Conservation (phyloP, 2,113 vertebrate genomes). For the Centropus unirufus region DNA sequence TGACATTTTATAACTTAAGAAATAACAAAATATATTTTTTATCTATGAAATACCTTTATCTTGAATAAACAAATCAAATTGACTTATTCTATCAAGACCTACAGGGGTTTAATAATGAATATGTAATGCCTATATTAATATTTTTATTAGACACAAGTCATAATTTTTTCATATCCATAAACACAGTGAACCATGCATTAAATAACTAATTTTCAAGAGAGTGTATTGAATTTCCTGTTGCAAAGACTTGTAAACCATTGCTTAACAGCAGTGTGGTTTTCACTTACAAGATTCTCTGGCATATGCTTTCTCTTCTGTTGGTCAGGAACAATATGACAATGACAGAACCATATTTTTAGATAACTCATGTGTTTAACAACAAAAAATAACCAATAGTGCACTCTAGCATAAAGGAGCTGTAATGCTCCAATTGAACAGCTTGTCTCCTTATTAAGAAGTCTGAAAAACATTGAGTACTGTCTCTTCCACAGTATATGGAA, state of each 20-base stretch:
- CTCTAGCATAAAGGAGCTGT: background rate
- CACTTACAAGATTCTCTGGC: slow-evolving; percentile 18
- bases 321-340: background rate
- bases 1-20: background rate
- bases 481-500: background rate
- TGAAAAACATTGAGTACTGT: background rate
- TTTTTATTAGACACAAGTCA: slow-evolving; percentile 43
- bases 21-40: background rate
- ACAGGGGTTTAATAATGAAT: slow-evolving; percentile 33
- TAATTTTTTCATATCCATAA: slow-evolving; percentile 32
- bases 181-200: slow-evolving; percentile 37
- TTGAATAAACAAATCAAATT: slow-evolving; percentile 8
- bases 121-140: slow-evolving; percentile 13
- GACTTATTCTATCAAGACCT: background rate
- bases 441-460: background rate
- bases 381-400: background rate
- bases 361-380: background rate
- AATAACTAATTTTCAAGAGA: slow-evolving; percentile 36
- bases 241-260: background rate
- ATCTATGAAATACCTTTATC: background rate
- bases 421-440: background rate
- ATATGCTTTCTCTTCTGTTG: slow-evolving; percentile 3
- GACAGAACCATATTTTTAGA: background rate
- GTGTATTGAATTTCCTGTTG: background rate
- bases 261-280: background rate